Conservation (phyloP, 1,140 invertebrate genomes). For the Drosophila fuyamai region DNA sequence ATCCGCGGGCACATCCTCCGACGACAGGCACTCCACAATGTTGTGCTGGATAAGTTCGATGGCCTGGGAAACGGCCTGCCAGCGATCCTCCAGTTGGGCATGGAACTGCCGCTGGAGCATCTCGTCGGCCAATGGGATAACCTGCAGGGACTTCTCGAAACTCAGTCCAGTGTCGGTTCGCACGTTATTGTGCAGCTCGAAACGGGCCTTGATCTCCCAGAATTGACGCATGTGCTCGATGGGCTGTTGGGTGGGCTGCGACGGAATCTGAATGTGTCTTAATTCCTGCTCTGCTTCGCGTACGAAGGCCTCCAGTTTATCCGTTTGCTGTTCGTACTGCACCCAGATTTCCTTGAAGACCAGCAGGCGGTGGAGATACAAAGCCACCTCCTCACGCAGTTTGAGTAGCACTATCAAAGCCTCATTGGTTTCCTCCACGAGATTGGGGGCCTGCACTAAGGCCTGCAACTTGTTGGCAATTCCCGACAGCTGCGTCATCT, state of each 20-base stretch:
- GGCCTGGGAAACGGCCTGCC: slow-evolving; percentile 88
- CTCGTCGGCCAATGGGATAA: slow-evolving; percentile 92
- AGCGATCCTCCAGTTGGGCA: slow-evolving; percentile 90
- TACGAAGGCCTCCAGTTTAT: slow-evolving; percentile 91
- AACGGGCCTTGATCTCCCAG: slow-evolving; percentile 95
- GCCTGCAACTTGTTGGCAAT: slow-evolving; percentile 91
- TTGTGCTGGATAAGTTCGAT: slow-evolving; percentile 89
- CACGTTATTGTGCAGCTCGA: slow-evolving; percentile 93
- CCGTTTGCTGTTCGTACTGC: slow-evolving; percentile 89
- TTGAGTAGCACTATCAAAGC: slow-evolving; percentile 89
- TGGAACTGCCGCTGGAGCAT: slow-evolving; percentile 91
- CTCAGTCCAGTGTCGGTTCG: slow-evolving; percentile 89
- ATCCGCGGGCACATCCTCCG: slow-evolving; percentile 89
- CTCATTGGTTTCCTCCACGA: slow-evolving; percentile 89
- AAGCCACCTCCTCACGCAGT: slow-evolving; percentile 90
- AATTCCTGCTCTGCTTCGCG: slow-evolving; percentile 89
- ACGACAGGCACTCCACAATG: slow-evolving; percentile 88
- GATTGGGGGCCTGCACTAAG: slow-evolving; percentile 89
- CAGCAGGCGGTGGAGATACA: slow-evolving; percentile 88
- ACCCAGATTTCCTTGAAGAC: slow-evolving; percentile 91
- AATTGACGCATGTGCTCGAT: slow-evolving; percentile 91
- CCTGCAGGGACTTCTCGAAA: slow-evolving; percentile 91
- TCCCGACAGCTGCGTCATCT: slow-evolving; percentile 89
- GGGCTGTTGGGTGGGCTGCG: slow-evolving; percentile 86
- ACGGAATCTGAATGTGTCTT: slow-evolving; percentile 85